phyloP scores from a whole-genome alignment of 30 jellyfish, hydroid and myxozoan species.

The Rhopilema esculentum region DNA sequence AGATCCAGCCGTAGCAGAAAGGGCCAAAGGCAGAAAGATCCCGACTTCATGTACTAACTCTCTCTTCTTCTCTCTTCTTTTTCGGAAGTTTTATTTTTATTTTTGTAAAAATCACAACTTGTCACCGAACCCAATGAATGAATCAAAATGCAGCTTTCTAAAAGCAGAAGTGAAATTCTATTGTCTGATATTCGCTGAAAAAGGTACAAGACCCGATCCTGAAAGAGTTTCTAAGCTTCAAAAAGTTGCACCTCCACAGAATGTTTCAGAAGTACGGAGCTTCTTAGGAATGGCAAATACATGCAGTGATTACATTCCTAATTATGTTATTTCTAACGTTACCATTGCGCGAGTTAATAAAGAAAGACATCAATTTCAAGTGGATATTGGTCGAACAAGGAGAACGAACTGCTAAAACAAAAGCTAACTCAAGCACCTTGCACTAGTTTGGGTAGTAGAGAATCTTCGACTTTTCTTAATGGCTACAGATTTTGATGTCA shows the following conservation, averaged over 20 bases:
- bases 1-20: too few relatives aligned
- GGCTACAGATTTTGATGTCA: constrained; percentile 46
- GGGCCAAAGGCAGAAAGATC: too few relatives aligned
- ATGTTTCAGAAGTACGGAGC: constrained; percentile 51
- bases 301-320: too few relatives aligned
- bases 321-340: constrained; percentile 19
- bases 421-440: constrained; percentile 53
- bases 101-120: too few relatives aligned
- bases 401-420: constrained; percentile 29
- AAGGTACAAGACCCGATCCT: constrained; percentile 57
- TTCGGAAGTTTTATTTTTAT: too few relatives aligned
- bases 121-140: too few relatives aligned
- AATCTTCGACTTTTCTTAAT: constrained; percentile 18
- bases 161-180: constrained; percentile 49
- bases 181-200: constrained; percentile 43
- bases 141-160: constrained; percentile 50
- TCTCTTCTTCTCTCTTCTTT: too few relatives aligned
- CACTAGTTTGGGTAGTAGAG: constrained; percentile 49
- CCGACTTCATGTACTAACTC: too few relatives aligned
- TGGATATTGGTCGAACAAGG: constrained; percentile 31
- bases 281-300: constrained; percentile 63
- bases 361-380: constrained; percentile 25
- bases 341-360: constrained; percentile 49
- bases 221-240: constrained; percentile 35
- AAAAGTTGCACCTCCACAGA: constrained; percentile 40